Percentiles rank a stretch among this genome's conserved stretches.
Evolutionary conservation across 1,140 invertebrate species (phyloP).

Genomic region (Oryctes rhinoceros): DNA sequence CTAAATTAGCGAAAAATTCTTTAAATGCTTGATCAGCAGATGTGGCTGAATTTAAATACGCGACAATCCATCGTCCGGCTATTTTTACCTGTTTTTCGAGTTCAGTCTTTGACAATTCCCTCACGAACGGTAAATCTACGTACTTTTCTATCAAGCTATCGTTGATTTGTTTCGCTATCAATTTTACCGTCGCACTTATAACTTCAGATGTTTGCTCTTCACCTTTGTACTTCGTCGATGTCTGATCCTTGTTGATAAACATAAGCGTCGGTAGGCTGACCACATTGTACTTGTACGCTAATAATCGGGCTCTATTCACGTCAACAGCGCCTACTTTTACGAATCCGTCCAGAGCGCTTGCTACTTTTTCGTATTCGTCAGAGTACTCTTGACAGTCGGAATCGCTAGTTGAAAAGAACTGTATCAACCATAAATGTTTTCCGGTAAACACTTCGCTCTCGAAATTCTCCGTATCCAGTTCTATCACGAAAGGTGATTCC

Average conservation of each 20-base stretch:
- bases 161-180: not conserved
- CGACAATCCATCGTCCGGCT: not conserved
- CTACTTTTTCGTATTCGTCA: constrained; percentile 20
- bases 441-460: not conserved
- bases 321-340: constrained; percentile 6
- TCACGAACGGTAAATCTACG: constrained; percentile 3
- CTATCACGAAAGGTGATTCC: constrained; percentile 7
- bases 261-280: not conserved
- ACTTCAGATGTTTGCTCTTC: not conserved
- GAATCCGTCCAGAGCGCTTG: not conserved
- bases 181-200: not conserved
- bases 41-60: not conserved
- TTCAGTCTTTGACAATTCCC: not conserved
- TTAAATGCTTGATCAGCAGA: not conserved
- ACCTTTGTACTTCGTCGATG: not conserved
- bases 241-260: not conserved
- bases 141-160: constrained; percentile 20
- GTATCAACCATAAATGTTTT: not conserved
- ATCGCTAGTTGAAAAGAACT: not conserved
- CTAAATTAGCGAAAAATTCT: not conserved
- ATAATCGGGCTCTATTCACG: constrained; percentile 6
- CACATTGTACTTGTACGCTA: constrained; percentile 6
- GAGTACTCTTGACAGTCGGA: not conserved
- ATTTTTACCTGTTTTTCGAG: not conserved
- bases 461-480: not conserved